Conservation (phyloP, 2,113 vertebrate genomes). For the Rousettus leschenaultii region DNA sequence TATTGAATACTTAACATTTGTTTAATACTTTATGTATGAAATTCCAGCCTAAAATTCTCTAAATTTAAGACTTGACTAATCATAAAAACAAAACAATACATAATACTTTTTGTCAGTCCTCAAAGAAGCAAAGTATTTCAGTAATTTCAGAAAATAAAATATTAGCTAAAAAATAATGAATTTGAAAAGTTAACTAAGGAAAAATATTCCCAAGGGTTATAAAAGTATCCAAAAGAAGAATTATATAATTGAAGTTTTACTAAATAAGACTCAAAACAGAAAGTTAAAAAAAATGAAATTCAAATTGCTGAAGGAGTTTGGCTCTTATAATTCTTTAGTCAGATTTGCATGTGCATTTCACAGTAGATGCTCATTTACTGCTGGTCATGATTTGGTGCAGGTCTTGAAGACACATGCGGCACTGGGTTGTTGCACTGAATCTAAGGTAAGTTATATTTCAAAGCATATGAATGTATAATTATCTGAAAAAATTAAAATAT, state of each 20-base stretch:
- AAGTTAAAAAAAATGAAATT: neutral
- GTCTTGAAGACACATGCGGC: neutral
- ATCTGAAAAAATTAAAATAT: neutral
- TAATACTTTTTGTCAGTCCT: neutral
- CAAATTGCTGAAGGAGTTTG: neutral
- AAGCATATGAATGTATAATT: neutral
- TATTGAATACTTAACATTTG: neutral
- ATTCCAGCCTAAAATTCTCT: neutral
- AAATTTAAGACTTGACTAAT: constrained; percentile 12
- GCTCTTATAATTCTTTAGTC: neutral
- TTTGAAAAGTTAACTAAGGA: neutral
- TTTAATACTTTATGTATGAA: neutral
- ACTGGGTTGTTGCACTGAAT: neutral
- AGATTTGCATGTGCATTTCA: neutral
- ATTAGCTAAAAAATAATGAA: neutral
- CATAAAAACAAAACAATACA: neutral
- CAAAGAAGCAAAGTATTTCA: neutral
- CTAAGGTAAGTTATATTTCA: neutral
- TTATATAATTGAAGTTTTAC: neutral
- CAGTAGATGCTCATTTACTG: neutral
- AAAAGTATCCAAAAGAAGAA: neutral
- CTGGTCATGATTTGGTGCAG: neutral
- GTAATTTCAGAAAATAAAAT: neutral
- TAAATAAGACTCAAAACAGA: constrained; percentile 22
- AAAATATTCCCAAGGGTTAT: neutral